Conservation (phyloP, 1,140 invertebrate genomes). For the Drosophila sproati region DNA sequence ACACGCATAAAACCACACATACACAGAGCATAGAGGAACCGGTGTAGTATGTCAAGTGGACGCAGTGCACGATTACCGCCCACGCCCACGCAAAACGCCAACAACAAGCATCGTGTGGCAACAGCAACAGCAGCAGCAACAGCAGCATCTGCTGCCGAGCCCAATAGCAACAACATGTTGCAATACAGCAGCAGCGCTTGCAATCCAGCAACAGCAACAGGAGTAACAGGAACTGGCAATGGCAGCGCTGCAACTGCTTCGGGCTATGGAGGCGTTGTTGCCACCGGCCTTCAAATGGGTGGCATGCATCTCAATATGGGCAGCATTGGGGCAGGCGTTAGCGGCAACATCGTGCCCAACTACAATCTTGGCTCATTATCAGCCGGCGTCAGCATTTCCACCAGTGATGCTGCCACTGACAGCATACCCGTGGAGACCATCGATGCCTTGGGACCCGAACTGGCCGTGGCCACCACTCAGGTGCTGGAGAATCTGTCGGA, state of each 20-base stretch:
- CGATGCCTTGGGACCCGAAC: conserved; percentile 77
- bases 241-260: conserved; percentile 32
- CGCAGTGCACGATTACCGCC: conserved; percentile 83
- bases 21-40: conserved; percentile 36
- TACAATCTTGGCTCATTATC: conserved; percentile 39
- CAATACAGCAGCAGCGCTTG: conserved; percentile 43
- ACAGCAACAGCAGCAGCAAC: conserved; percentile 31
- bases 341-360: neutral
- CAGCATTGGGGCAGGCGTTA: conserved; percentile 30
- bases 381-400: conserved; percentile 50
- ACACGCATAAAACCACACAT: conserved; percentile 1
- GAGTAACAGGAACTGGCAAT: conserved; percentile 41
- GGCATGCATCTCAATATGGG: conserved; percentile 47
- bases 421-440: conserved; percentile 77
- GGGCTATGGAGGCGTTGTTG: conserved; percentile 40
- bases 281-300: conserved; percentile 18
- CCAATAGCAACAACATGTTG: conserved; percentile 80
- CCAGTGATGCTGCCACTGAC: conserved; percentile 64
- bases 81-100: conserved; percentile 80
- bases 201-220: conserved; percentile 9
- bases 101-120: conserved; percentile 66
- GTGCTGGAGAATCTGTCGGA: conserved; percentile 83
- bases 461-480: conserved; percentile 79
- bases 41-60: conserved; percentile 84
- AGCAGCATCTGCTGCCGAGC: conserved; percentile 54